These are phyloP conservation scores for Perca fluviatilis DNA, from an alignment of 2,113 vertebrate genomes.

Conservation along the genomic window DNA sequence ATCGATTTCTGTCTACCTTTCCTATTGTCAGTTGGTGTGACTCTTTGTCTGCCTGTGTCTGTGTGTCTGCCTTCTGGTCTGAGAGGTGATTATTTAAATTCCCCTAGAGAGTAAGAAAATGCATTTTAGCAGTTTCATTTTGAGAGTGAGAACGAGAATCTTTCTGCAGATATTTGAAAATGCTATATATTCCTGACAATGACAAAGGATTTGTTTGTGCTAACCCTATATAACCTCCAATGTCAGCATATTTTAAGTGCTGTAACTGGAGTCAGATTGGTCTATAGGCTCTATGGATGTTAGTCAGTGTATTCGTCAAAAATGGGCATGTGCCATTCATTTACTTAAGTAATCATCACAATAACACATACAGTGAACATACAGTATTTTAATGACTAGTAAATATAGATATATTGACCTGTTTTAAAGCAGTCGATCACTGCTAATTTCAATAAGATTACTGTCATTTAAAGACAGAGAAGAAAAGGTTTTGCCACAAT, in stretches of 20 bases:
- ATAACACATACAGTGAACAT: neutral
- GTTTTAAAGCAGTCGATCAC: neutral
- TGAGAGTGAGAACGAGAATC: neutral
- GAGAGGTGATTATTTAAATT: conserved; percentile 7
- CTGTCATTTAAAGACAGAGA: neutral
- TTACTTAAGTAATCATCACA: neutral
- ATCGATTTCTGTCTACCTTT: conserved; percentile 22
- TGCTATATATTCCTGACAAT: neutral
- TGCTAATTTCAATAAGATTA: neutral
- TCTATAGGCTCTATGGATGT: neutral
- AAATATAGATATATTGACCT: neutral
- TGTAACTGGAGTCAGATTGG: neutral
- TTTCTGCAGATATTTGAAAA: conserved; percentile 7
- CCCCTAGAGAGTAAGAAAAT: neutral
- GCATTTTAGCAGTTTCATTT: conserved; percentile 15
- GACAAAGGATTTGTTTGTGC: neutral
- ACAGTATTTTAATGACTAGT: neutral
- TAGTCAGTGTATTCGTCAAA: neutral
- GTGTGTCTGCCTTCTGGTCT: neutral
- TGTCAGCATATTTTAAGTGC: neutral
- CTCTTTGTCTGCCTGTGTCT: conserved; percentile 14
- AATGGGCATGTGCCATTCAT: neutral
- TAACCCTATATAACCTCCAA: neutral
- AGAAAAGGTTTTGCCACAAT: neutral
- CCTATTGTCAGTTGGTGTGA: neutral